Evolutionary conservation across 1,140 invertebrate species (phyloP), one percentile per base, ranked within the genome.

Genomic region (Penaeus chinensis): DNA sequence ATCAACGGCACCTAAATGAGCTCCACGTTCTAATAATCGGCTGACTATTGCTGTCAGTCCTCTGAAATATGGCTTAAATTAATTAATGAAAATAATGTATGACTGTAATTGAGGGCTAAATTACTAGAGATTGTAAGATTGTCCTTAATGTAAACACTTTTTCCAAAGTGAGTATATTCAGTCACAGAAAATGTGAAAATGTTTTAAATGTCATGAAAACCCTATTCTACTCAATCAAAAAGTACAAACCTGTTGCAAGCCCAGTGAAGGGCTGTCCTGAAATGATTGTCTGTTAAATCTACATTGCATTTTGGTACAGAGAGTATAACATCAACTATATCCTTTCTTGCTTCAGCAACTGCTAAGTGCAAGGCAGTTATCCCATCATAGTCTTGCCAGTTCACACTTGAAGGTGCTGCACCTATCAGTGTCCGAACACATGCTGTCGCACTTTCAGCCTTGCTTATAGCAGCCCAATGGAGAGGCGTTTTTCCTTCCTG

Each of bases 381-480:
- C 11, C 86, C 86, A 78, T 87, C 86, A 87, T 77, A 87, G 61
- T 87, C 86, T 54, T 87, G 86, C 86, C 86, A 87, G 27, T 87
- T 87, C 19, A 87, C 80, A 66, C 78, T 87, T 27, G 80, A 87
- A 18, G 86, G 86, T 10, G 86, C 86, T 27, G 86, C 86, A 42
- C 54, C 24, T 47, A 87, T 87, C 61, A 87, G 61, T 20, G 71
- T 83, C 27, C 79, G 74, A 19, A 87, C 86, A 78, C 86, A 87
- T 24, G 65, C 61, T 66, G 76, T 87, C 32, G 86, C 86, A 27
- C 86, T 81, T 3, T 77, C 69, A 13, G 69, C 86, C 54, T 83
- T 78, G 60, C 86, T 82, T 71, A 87, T 87, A 47, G 86, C 79
- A 74, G 86, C 86, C 86, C 86, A 87, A 65, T 87, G 86, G 10